Conservation (phyloP, 2,113 vertebrate species). For the Heterotis niloticus region DNA sequence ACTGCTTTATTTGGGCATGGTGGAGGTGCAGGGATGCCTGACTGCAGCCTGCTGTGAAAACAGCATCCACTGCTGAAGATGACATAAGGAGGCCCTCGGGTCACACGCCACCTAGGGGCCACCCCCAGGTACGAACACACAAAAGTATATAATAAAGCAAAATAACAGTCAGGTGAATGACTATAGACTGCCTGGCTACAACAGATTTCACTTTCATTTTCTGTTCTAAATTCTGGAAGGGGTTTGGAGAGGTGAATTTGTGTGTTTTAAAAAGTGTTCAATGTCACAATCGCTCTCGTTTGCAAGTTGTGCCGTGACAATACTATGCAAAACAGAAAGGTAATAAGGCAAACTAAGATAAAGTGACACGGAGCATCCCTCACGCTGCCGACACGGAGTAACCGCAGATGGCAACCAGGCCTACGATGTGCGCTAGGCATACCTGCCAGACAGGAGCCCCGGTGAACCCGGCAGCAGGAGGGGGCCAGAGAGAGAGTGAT, state of each 20-base stretch:
- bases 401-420: neutral
- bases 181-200: too few species aligned
- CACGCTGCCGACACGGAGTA: too few species aligned
- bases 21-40: slow-evolving; percentile 41
- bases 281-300: neutral
- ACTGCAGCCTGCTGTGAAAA: neutral
- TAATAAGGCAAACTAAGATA: neutral
- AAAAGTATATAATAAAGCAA: too few species aligned
- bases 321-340: neutral
- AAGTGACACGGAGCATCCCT: too few species aligned
- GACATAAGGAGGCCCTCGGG: neutral
- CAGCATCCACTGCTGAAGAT: neutral
- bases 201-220: too few species aligned
- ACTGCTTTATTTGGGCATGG: slow-evolving; percentile 79
- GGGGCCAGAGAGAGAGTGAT: neutral
- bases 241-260: too few species aligned
- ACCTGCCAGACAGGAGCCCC: neutral
- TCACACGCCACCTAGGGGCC: neutral
- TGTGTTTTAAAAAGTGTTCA: neutral
- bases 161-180: too few species aligned
- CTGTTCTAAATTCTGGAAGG: too few species aligned
- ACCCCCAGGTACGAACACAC: neutral
- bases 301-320: neutral
- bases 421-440: neutral
- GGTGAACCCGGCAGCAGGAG: neutral